A percentile compares a stretch with the other conserved stretches of the same genome.
These are phyloP conservation scores for Leucophora obtusa DNA, from an alignment of 2,888 invertebrate species.

Conservation along the genomic window DNA sequence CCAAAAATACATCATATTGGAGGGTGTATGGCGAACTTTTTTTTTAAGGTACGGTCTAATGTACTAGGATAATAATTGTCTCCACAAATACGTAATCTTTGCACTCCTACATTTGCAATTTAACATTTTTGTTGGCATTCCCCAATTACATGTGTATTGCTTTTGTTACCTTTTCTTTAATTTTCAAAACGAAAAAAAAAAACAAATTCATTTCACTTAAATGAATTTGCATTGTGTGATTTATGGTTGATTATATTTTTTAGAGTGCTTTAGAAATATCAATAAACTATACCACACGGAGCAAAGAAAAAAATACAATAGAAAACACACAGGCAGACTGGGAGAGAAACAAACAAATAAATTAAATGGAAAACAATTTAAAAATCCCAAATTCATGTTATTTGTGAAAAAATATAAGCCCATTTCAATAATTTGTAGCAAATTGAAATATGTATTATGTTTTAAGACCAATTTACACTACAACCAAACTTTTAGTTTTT, in stretches of 20 bases:
- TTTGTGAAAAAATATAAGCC: neutral
- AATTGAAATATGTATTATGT: slow-evolving; percentile 9
- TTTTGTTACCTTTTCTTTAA: neutral
- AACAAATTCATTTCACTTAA: slow-evolving; percentile 44
- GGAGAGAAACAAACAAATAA: slow-evolving; percentile 31
- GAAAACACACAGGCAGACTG: neutral
- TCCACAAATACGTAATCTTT: no score
- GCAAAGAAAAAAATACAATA: neutral
- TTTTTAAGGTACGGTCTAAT: no score
- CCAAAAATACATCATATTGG: no score
- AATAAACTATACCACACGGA: slow-evolving; percentile 36
- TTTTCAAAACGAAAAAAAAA: neutral
- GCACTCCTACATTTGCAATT: neutral
- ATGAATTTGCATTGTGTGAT: slow-evolving; percentile 51
- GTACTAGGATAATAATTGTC: no score
- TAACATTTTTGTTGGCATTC: neutral
- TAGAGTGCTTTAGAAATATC: slow-evolving; percentile 33
- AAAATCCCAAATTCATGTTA: neutral
- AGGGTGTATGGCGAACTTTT: no score
- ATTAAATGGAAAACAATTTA: slow-evolving; percentile 34
- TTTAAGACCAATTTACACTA: neutral
- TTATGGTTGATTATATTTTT: slow-evolving; percentile 43
- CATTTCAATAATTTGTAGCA: neutral
- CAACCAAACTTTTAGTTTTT: no score
- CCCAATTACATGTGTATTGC: neutral